phyloP scores from a whole-genome alignment of 2,888 invertebrate species.

The Ormyrus pomaceus region DNA sequence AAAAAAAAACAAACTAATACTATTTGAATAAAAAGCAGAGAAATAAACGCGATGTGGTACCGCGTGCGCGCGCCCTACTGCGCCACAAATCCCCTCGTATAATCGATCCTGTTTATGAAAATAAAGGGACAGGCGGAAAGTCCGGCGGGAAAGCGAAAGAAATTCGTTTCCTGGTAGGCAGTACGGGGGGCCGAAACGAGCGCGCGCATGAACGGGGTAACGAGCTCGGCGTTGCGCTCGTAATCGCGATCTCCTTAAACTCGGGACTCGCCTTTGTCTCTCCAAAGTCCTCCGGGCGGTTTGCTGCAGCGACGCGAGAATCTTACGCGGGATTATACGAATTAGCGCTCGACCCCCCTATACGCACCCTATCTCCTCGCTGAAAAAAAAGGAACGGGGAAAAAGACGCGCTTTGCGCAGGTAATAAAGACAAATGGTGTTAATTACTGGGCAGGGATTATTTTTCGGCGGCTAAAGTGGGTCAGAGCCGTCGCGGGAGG shows the following conservation, averaged over 20 bases:
- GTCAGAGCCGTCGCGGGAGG: no score
- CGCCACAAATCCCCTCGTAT: no score
- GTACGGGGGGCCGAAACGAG: no score
- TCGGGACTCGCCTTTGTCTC: not conserved
- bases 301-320: conserved; percentile 16
- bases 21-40: no score
- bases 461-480: not conserved
- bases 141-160: no score
- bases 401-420: not conserved
- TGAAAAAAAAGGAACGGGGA: conserved; percentile 18
- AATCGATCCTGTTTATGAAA: no score
- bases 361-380: not conserved
- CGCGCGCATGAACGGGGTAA: not conserved
- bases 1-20: no score
- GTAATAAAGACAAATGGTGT: not conserved
- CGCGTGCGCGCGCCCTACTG: no score
- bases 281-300: conserved; percentile 3
- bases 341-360: conserved; percentile 28
- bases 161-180: no score
- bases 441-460: conserved; percentile 10
- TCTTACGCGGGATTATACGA: conserved; percentile 51
- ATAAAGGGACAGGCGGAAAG: no score
- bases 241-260: conserved; percentile 51
- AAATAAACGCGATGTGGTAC: no score
- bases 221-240: not conserved